Evolutionary conservation across 1,140 invertebrate genomes (phyloP), one percentile per base, ranked within the genome.

Genomic region (Ptiloglossa arizonensis): DNA sequence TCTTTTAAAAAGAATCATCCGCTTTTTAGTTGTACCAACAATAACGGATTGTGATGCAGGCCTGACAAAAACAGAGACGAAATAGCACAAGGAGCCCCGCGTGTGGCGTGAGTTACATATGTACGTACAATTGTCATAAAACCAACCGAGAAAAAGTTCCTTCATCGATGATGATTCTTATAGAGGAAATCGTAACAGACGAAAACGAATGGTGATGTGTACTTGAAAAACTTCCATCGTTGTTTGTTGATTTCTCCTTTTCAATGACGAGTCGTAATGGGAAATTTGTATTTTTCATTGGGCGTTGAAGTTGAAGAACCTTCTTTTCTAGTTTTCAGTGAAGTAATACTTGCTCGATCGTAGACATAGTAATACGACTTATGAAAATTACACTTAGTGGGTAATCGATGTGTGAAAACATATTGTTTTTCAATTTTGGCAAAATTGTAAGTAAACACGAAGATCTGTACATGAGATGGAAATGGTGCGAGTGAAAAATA

Each of bases 161-260:
- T 57, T 67, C 72, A 35, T 75, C 50, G 52, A 59, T 19, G 52
- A n/a, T 32, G 3, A n/a, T 38, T 46, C 52, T 32, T 38, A 41
- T 15, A n/a, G 35, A 19, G 50, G 54, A 35, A 56, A n/a, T 17
- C 24, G 35, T 44, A 24, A 4, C 46, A 15, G 27, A 11, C 9
- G 6, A 5, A 27, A 56, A 27, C 9, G 50, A 69, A 68, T 27
- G 24, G 13, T 17, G n/a, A 3, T 9, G 9, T 59, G 2, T 29
- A 29, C n/a, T 60, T 24, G 17, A n/a, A 48, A 29, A 48, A 24
- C 6, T 19, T 64, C 35, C 44, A 29, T 64, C 62, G 44, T 29
- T 64, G 62, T 64, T 19, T 44, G 5, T 19, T 29, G 9, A 6
- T 41, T 48, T 29, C 17, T 19, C 17, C 24, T 27, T 32, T 22